Evolutionary conservation across 2,888 invertebrate species (phyloP), one percentile per base, ranked within the genome.

Genomic region (Drosophila paranaensis): DNA sequence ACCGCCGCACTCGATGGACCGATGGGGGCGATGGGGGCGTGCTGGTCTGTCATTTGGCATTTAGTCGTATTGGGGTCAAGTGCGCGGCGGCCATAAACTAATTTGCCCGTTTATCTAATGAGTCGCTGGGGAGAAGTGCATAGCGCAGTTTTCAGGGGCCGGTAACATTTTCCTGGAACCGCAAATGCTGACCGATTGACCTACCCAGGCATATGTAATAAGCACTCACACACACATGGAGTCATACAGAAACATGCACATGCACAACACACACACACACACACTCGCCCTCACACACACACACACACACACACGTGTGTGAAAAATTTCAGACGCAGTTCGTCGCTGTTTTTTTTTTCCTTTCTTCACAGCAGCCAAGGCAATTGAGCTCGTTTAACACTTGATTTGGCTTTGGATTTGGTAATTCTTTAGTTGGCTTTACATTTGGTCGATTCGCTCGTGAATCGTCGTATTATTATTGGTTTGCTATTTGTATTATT

Each of bases 181-280:
- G 39, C 45, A 54, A 74, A 68, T 58, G 72, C 88, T 89, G 88
- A 89, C 88, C 86, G 80, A 89, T 89, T 89, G 86, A 87, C 86
- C 89, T 85, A 86, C 79, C 89, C 81, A 81, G 87, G 77, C 84
- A 86, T 86, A 85, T 86, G 86, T 82, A 85, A 85, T 82, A 79
- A 74, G 61, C 60, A 30, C 69, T 65, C 62, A 57, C 76, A 68
- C 50, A 58, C 46, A 58, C 27, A 27, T 4, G 3, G 27, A 4
- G 51, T 30, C 58, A 61, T 63, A 65, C 51, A 63, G 33, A 33
- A 33, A 54, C 45, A 55, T 51, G 57, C 68, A 58, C 46, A 79
- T 60, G 60, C 64, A 69, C 72, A 72, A 65, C 48, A 55, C 66
- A 65, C 48, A 66, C 46, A 64, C 55, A 60, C 51, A 53, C 54